Base-by-base conservation (phyloP, 2,113 vertebrate genomes). In the Carollia perspicillata region DNA sequence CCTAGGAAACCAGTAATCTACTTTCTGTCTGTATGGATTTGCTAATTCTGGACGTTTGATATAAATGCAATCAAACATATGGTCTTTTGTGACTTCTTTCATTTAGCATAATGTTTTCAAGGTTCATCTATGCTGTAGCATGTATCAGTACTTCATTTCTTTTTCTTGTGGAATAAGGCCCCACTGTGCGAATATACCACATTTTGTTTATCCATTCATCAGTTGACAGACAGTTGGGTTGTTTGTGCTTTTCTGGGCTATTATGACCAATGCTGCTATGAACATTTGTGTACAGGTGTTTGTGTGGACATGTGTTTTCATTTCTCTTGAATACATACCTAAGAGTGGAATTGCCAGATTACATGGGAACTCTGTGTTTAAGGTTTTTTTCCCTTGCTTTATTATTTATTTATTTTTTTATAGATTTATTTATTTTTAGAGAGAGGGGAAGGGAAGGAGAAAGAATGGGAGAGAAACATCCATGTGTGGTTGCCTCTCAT, bases 1-100 rank as follows among this genome's bases (percentile, higher is more conserved):
- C 53, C 5, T 65, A 40, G 33, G 51, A 77, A 83, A 47, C 60
- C 33, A 63, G 33, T 12, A 69, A 44, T 71, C 40, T 88, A 22
- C 47, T 66, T 93, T 80, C 37, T 66, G 23, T 79, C 30, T 94
- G 23, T 95, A 58, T 84, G 55, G 22, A 91, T 77, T 94, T 72
- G 30, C 44, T 37, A 63, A 16, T 91, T 89, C 35, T 81, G 26
- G 12, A 91, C 28, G 66, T 90, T 89, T 88, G 28, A 17, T 79
- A 66, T 40, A 35, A 71, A 65, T 66, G 30, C 16, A 49, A 13
- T 63, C 5, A 9, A 88, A 11, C 22, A 79, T 16, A 3, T 66
- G 55, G 6, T 77, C 23, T 75, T 95, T 85, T 80, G 14, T 51
- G 83, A 89, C 49, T 95, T 93, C 63, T 95, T 95, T 63, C 30